phyloP scores from a whole-genome alignment of 2,113 vertebrate species.

The Eidolon helvum region DNA sequence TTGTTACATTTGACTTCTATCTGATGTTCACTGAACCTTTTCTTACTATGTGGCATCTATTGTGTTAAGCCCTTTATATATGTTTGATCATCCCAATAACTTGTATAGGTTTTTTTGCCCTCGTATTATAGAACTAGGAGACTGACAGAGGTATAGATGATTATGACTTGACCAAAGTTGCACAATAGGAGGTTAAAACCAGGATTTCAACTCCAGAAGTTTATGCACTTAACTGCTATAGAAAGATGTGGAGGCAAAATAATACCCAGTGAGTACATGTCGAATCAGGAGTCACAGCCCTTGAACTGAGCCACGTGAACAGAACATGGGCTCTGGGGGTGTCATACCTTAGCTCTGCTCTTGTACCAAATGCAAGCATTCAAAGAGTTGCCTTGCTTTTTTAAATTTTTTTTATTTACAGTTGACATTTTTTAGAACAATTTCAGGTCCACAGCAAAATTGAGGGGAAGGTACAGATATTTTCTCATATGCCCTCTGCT shows the following conservation, averaged over 20 bases:
- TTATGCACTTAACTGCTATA: too few relatives aligned
- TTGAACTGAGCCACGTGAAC: neutral
- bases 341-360: neutral
- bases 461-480: neutral
- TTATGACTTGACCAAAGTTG: neutral
- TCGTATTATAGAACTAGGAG: neutral
- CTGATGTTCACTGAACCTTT: neutral
- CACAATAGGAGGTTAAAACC: neutral
- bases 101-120: neutral
- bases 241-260: neutral
- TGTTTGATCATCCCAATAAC: neutral
- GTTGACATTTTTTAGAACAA: neutral
- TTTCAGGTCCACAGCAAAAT: neutral
- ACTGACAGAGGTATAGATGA: neutral
- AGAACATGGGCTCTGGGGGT: fast-evolving
- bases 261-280: neutral
- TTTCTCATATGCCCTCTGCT: neutral
- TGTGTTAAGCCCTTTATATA: neutral
- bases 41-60: neutral
- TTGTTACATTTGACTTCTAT: neutral
- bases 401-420: neutral
- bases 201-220: neutral
- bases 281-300: neutral
- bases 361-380: neutral
- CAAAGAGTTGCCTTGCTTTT: neutral